Base-by-base conservation (phyloP, 2,797 vertebrate genomes). In the Ataeniobius toweri region DNA sequence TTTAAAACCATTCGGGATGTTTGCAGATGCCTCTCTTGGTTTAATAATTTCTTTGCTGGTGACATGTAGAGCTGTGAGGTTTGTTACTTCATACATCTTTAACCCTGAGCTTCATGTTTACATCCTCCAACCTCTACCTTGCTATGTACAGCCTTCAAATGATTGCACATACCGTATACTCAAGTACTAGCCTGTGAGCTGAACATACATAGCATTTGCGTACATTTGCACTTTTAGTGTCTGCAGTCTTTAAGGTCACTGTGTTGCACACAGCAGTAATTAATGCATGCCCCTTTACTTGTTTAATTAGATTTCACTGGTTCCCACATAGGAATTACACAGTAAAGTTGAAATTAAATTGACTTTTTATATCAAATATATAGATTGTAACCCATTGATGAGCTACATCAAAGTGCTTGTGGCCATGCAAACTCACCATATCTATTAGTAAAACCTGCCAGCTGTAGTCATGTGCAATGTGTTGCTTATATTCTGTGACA, bases 281-380 rank as follows among this genome's bases (percentile, higher is more conserved):
- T 31, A 67, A 50, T 41, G 39, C 58, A 28, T 28, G 22, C 51
- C 71, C n/a, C 44, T n/a, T 69, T 55, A 44, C 24, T 70, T 26
- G 1, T 41, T 12, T 79, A 51, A 58, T 77, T 76, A 1, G 44
- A 51, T 76, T 59, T 68, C 44, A 81, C 14, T 71, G 7, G 41
- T 71, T 78, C 18, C 73, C 24, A 55, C 53, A 46, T 16, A 70
- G 48, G 14, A 75, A 71, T 78, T 67, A 77, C 31, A 46, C n/a
- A 31, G 58, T 48, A 16, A 65, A 53, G 41, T 16, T 12, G 4
- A 39, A 76, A 67, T 55, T 5, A 39, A 53, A 53, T 53, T 39
- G 58, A 71, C 61, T 61, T 51, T 28, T 36, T 63, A 36, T 63
- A 18, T 36, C 12, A 5, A 59, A 14, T 6, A 59, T 13, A 26